Evolutionary conservation across 1,140 invertebrate genomes (phyloP).

Genomic region (Muscidifurax raptorellus): DNA sequence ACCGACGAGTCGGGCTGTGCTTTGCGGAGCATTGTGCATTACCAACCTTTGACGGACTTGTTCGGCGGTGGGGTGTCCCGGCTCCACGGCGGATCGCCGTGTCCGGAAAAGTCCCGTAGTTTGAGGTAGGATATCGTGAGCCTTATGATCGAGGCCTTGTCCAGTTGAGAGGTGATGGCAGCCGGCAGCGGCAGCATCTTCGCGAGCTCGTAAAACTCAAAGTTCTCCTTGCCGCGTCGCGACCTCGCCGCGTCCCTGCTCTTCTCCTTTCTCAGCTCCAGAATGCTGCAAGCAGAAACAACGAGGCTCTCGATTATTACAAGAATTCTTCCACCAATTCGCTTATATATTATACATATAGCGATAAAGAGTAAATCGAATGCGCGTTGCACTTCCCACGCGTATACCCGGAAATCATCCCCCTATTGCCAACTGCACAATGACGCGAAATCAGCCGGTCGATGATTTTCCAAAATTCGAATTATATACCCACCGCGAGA

Average conservation of each 20-base stretch:
- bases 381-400: background rate
- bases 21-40: background rate
- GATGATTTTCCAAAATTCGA: background rate
- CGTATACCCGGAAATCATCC: background rate
- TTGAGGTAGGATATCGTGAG: slow-evolving; percentile 98
- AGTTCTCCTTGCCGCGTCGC: slow-evolving; percentile 97
- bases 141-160: slow-evolving; percentile 99
- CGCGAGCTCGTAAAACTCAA: slow-evolving; percentile 98
- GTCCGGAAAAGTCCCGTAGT: slow-evolving; percentile 94
- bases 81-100: slow-evolving; percentile 96
- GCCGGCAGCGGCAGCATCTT: slow-evolving; percentile 97
- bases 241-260: slow-evolving; percentile 96
- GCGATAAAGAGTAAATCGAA: background rate
- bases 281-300: slow-evolving; percentile 85
- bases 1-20: background rate
- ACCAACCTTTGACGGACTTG: slow-evolving; percentile 91
- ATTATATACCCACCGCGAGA: background rate
- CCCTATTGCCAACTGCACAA: background rate
- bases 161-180: slow-evolving; percentile 97
- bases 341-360: background rate
- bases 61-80: slow-evolving; percentile 84
- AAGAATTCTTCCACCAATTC: background rate
- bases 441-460: background rate
- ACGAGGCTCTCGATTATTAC: background rate
- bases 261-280: slow-evolving; percentile 97